A percentile compares a stretch with the other conserved stretches of the same genome.
Conservation (phyloP, 2,888 invertebrate species). For the Metellina segmentata region DNA sequence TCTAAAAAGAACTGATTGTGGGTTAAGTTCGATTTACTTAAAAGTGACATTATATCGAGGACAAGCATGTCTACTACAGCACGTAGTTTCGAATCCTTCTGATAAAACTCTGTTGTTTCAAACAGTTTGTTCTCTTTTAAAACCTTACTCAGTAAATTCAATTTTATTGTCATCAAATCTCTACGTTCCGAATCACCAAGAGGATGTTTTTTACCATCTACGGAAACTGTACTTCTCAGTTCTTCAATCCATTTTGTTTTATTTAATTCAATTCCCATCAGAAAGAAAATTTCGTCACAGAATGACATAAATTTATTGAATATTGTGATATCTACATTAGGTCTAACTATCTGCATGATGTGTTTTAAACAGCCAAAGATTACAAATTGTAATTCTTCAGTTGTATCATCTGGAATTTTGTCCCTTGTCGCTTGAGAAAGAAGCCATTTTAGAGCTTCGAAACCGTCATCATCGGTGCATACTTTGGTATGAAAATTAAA, state of each 20-base stretch:
- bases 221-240: not conserved
- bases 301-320: not conserved
- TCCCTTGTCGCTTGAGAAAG: not conserved
- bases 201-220: not conserved
- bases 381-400: not conserved
- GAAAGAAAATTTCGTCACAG: not conserved
- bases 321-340: not conserved
- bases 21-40: not conserved
- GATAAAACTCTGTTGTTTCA: not conserved
- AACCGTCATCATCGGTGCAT: no score
- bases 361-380: not conserved
- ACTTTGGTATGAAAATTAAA: no score
- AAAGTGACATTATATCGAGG: not conserved
- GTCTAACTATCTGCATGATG: not conserved
- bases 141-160: not conserved
- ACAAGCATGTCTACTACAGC: not conserved
- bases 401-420: not conserved
- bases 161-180: not conserved
- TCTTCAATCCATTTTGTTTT: constrained; percentile 16
- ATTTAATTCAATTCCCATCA: not conserved
- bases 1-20: not conserved
- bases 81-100: not conserved
- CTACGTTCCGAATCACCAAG: not conserved
- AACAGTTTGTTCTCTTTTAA: not conserved
- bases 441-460: not conserved